Percentiles rank a stretch among this genome's conserved stretches.
These are phyloP conservation scores for Dryadula phaetusa DNA, from an alignment of 2,888 invertebrate genomes.

Conservation along the genomic window DNA sequence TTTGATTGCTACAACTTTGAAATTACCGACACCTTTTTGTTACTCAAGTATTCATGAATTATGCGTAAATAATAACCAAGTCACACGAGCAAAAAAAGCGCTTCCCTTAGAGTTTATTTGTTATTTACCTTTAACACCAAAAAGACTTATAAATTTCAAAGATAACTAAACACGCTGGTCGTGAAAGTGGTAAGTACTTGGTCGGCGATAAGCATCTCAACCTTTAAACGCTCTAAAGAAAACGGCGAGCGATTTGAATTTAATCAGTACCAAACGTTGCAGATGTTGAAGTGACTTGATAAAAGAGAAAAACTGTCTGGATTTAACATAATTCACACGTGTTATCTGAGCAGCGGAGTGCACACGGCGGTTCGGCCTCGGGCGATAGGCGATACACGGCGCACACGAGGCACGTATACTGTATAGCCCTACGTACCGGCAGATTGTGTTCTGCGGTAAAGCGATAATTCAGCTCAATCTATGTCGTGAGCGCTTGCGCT, in stretches of 20 bases:
- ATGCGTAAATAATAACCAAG: constrained; percentile 31
- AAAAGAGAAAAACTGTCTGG: constrained; percentile 72
- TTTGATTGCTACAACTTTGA: constrained; percentile 53
- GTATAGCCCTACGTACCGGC: constrained; percentile 49
- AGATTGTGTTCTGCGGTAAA: constrained; percentile 84
- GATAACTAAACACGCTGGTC: constrained; percentile 48
- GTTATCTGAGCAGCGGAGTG: constrained; percentile 73
- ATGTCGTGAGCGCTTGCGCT: constrained; percentile 82
- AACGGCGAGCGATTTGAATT: constrained; percentile 54
- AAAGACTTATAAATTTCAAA: constrained; percentile 43
- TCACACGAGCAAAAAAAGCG: constrained; percentile 11
- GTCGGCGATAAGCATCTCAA: constrained; percentile 48
- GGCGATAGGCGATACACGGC: constrained; percentile 48
- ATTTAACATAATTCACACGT: constrained; percentile 78
- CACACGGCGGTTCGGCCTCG: constrained; percentile 60
- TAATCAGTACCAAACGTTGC: constrained; percentile 71
- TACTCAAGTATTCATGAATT: constrained; percentile 28
- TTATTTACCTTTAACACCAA: constrained; percentile 31
- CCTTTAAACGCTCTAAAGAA: constrained; percentile 50
- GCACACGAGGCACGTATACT: constrained; percentile 44
- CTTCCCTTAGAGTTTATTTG: constrained; percentile 23
- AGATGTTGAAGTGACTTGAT: constrained; percentile 73
- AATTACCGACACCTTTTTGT: constrained; percentile 39
- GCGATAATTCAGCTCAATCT: constrained; percentile 84
- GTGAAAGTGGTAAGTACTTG: constrained; percentile 49